These are phyloP conservation scores for Patella depressa DNA, from an alignment of 2,888 invertebrate genomes.

Conservation along the genomic window DNA sequence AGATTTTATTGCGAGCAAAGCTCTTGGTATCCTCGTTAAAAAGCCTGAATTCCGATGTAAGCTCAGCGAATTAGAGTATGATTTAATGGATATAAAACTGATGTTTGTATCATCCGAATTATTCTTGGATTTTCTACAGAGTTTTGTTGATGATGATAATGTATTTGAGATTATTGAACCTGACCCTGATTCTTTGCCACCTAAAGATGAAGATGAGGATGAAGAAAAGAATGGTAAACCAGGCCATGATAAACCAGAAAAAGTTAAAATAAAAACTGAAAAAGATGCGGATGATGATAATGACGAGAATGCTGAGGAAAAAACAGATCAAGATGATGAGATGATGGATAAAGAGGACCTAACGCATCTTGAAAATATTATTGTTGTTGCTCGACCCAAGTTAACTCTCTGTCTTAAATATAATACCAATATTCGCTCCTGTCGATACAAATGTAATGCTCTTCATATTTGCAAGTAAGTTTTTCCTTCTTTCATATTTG, in stretches of 20 bases:
- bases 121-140: background rate
- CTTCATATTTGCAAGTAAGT: constrained; percentile 9
- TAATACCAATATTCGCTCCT: background rate
- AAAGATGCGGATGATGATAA: background rate
- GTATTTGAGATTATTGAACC: background rate
- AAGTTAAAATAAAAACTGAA: background rate
- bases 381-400: background rate
- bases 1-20: background rate
- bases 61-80: background rate
- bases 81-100: constrained; percentile 2
- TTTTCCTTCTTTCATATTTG: background rate
- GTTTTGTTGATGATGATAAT: constrained; percentile 6
- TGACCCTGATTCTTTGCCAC: background rate
- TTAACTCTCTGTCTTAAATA: background rate
- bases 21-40: background rate
- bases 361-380: background rate
- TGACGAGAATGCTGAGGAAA: no score
- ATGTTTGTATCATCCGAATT: background rate
- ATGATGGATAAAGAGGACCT: background rate
- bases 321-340: background rate
- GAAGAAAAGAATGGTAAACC: background rate
- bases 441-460: background rate
- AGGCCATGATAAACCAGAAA: background rate
- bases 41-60: background rate
- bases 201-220: background rate